phyloP scores from a whole-genome alignment of 2,888 invertebrate species.

The Tyria jacobaeae region DNA sequence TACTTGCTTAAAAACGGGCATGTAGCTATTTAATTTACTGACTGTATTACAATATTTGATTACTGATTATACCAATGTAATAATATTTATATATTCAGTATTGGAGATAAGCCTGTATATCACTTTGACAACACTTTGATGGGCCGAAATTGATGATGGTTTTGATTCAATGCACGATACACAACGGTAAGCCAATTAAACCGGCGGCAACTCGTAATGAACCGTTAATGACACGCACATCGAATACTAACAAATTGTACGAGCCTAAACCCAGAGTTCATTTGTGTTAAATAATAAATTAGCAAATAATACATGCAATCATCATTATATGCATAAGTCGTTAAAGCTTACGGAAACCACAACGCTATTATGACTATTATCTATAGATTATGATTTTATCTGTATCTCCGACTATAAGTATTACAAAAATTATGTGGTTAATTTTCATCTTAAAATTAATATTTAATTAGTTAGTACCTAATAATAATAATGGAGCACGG shows the following conservation, averaged over 20 bases:
- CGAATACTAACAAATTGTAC: conserved; percentile 71
- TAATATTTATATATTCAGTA: conserved; percentile 16
- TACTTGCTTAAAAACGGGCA: too few species aligned
- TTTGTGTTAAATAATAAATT: conserved; percentile 52
- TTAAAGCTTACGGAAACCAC: conserved; percentile 31
- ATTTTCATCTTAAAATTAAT: too few species aligned
- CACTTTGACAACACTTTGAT: conserved; percentile 54
- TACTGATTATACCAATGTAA: not conserved
- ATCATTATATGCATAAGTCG: conserved; percentile 44
- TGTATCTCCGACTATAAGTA: not conserved
- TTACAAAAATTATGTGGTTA: not conserved
- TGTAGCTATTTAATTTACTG: not conserved
- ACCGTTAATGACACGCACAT: conserved; percentile 77
- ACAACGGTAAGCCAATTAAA: conserved; percentile 81
- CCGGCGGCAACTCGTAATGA: conserved; percentile 74
- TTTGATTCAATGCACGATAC: conserved; percentile 76
- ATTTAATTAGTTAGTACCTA: too few species aligned
- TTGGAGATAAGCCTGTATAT: conserved; percentile 33
- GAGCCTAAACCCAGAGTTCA: conserved; percentile 30
- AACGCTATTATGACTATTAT: conserved; percentile 18
- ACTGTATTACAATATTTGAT: not conserved
- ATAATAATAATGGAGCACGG: too few species aligned
- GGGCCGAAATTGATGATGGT: conserved; percentile 60
- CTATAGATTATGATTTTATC: not conserved
- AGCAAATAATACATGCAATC: conserved; percentile 46